Percentiles rank a stretch among this genome's conserved stretches.
Evolutionary conservation across 2,888 invertebrate species (phyloP).

Genomic region (Conistra vaccinii): DNA sequence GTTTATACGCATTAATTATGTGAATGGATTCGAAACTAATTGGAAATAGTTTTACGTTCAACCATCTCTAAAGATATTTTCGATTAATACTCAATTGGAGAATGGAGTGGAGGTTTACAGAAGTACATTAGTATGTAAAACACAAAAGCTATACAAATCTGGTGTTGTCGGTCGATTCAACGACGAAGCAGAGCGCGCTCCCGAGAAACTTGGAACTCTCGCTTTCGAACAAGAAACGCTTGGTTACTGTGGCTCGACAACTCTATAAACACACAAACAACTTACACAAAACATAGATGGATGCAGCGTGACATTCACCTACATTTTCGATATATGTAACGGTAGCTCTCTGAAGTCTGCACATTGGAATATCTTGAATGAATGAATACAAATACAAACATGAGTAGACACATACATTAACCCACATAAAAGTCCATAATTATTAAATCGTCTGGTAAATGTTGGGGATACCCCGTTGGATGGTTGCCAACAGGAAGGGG

Average conservation of each 20-base stretch:
- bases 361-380: conserved; percentile 72
- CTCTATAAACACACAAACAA: conserved; percentile 77
- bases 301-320: conserved; percentile 79
- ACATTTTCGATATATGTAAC: conserved; percentile 71
- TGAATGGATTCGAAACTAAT: conserved; percentile 43
- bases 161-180: conserved; percentile 74
- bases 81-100: conserved; percentile 23
- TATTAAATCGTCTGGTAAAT: conserved; percentile 88
- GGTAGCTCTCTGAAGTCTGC: conserved; percentile 67
- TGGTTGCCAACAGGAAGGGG: conserved; percentile 86
- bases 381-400: conserved; percentile 75
- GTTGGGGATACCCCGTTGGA: conserved; percentile 89
- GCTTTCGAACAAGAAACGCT: conserved; percentile 86
- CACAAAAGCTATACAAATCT: conserved; percentile 68
- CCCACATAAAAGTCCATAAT: conserved; percentile 84
- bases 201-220: conserved; percentile 86
- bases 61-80: conserved; percentile 24
- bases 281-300: conserved; percentile 75
- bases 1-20: conserved; percentile 39
- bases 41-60: conserved; percentile 35
- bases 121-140: conserved; percentile 59
- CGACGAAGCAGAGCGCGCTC: conserved; percentile 76
- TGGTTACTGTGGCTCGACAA: conserved; percentile 79
- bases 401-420: conserved; percentile 78
- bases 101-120: conserved; percentile 9